Evolutionary conservation across 2,797 vertebrate species (phyloP), one percentile per base, ranked within the genome.

Genomic region (Chaunax sp.): DNA sequence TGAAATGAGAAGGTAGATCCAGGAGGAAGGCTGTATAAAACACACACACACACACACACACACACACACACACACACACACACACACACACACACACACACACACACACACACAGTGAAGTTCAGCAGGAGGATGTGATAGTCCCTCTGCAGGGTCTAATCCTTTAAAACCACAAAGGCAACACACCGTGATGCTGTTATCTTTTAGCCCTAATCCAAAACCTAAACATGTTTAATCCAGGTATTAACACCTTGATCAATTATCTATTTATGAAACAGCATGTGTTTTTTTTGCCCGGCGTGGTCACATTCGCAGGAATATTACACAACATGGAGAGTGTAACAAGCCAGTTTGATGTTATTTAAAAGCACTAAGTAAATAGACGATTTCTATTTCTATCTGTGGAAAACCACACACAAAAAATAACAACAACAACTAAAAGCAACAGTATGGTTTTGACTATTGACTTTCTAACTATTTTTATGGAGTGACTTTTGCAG

Each of bases 141-240:
- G 81, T 84, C 70, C 66, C 72, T 71, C 58, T 62, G 74, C 73
- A 68, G 72, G 57, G n/a, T 75, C 67, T 84, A 84, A 89, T 89
- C 80, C 83, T 66, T 55, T 69, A 66, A 86, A 87, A 82, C 69
- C 78, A 78, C 72, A 80, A 85, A 87, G 75, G 66, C 74, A 83
- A 78, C 75, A 82, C 64, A 69, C 51, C 68, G 66, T 64, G 65
- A 77, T 66, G 67, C 75, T 75, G 61, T 86, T 89, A 90, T 84
- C 77, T 83, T 70, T 90, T 74, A 75, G 53, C 73, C 46, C 61
- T 83, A 86, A 87, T 90, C 83, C 83, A 76, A 13, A 73, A 69
- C 57, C 62, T 46, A 71, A 84, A 90, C 75, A 73, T 26, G 66
- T 78, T 64, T 83, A 62, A 89, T 90, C 75, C 67, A 66, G 70